Percentiles rank a stretch among this genome's conserved stretches.
These are phyloP conservation scores for Hydropsyche betteni DNA, from an alignment of 2,888 invertebrate genomes.

Conservation along the genomic window DNA sequence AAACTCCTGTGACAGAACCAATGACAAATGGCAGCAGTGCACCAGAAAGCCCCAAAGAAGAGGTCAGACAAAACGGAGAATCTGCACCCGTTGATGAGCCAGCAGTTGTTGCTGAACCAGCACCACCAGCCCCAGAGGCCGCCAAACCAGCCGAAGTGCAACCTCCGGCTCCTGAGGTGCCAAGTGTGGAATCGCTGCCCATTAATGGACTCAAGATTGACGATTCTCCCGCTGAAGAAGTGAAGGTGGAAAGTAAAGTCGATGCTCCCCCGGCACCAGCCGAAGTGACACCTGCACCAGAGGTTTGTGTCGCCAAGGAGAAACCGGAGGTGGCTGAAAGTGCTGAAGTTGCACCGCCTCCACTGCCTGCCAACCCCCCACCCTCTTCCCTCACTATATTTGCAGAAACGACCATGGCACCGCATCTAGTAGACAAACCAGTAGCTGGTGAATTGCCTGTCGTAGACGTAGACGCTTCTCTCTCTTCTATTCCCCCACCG, in stretches of 20 bases:
- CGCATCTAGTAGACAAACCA: conserved; percentile 53
- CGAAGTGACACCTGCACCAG: conserved; percentile 57
- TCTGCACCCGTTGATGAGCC: conserved; percentile 43
- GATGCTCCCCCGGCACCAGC: conserved; percentile 42
- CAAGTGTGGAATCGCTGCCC: conserved; percentile 38
- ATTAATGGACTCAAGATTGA: conserved; percentile 48
- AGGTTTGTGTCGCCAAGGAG: conserved; percentile 63
- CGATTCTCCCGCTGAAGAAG: conserved; percentile 40
- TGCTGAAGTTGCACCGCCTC: conserved; percentile 75
- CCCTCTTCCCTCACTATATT: conserved; percentile 80
- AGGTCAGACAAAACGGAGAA: conserved; percentile 52
- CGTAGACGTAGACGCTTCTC: conserved; percentile 48
- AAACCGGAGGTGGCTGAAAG: conserved; percentile 64
- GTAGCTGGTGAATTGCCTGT: conserved; percentile 45
- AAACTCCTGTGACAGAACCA: conserved; percentile 65
- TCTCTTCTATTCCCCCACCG: conserved; percentile 44
- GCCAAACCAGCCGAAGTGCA: conserved; percentile 32
- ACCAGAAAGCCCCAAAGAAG: conserved; percentile 60
- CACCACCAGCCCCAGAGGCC: conserved; percentile 24
- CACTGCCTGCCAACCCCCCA: conserved; percentile 78
- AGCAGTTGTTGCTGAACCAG: conserved; percentile 34
- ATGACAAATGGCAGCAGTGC: conserved; percentile 63
- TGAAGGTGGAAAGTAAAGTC: conserved; percentile 44
- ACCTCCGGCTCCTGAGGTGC: conserved; percentile 20
- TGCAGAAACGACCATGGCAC: conserved; percentile 75